Evolutionary conservation across 2,888 invertebrate genomes (phyloP).

Genomic region (Cheilosia urbana): DNA sequence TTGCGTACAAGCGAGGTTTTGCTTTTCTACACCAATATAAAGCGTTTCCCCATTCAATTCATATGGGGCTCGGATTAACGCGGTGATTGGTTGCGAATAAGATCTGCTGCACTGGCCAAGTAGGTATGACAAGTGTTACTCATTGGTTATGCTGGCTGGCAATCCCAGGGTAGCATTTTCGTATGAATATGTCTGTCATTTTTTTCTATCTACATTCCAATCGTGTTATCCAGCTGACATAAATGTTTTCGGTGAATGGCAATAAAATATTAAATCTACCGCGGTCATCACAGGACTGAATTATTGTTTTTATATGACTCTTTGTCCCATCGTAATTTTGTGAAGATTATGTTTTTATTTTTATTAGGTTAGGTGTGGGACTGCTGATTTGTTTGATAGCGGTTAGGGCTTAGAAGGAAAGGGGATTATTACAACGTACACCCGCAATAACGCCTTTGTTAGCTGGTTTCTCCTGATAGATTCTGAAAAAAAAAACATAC

Average conservation of each 20-base stretch:
- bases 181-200: background rate
- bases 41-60: no score
- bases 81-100: no score
- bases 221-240: background rate
- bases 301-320: constrained; percentile 25
- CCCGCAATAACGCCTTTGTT: background rate
- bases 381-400: constrained; percentile 25
- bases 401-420: background rate
- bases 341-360: background rate
- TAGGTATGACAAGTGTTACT: background rate
- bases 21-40: no score
- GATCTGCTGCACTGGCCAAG: background rate
- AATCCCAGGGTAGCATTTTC: background rate
- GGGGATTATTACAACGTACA: background rate
- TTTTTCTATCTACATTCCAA: constrained; percentile 7
- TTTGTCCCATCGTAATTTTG: background rate
- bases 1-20: constrained; percentile 1
- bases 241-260: constrained; percentile 7
- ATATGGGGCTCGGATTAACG: no score
- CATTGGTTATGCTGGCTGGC: background rate
- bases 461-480: background rate
- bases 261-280: constrained; percentile 24
- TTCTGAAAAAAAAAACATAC: no score
- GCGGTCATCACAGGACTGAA: background rate
- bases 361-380: constrained; percentile 1